Evolutionary conservation across 2,888 invertebrate genomes (phyloP), one percentile per base, ranked within the genome.

Genomic region (Plemyria rubiginata): DNA sequence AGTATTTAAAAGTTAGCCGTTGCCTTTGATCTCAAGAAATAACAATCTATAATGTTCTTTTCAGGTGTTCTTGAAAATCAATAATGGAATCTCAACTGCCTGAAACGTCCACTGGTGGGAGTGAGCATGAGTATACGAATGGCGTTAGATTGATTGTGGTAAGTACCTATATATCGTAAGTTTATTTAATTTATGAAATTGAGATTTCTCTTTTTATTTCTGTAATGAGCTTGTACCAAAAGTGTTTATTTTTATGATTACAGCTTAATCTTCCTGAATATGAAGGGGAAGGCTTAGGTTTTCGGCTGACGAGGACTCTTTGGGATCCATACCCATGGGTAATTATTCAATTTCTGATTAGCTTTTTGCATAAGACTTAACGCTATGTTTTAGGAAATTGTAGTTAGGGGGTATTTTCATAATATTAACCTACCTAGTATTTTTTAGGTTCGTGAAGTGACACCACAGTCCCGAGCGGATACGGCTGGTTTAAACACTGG

Each of bases 281-380:
- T 48, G 93, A 94, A 54, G 93, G 94, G 1, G 94, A 93, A 59
- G 94, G 94, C 2, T 94, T 95, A 46, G 96, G 96, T 0, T 96
- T 96, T 81, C 94, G 96, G 66, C 87, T 96, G 43, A 96, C 96
- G 0, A 94, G 96, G 71, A 95, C 95, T 6, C 94, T 96, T 64
- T 96, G 96, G 96, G 96, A 96, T 84, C 96, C 96, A 0, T 96
- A 96, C 85, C 96, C 96, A 22, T 96, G 96, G 96, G 95, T 96
- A 68, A 92, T 8, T 8, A 38, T 11, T 38, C 6, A 38, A 38
- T 38, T 38, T 38, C 11, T 38, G 11, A 38, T 38, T 1, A 11
- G 9, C 11, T 11, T 38, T 38, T 38, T 38, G 36, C 11, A 1
- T 38, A 38, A 38, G 11, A 11, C 8, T 11, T 11, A 11, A 11